A percentile compares a stretch with the other conserved stretches of the same genome.
Conservation (phyloP, 2,113 vertebrate genomes). For the human (Homo sapiens) region DNA sequence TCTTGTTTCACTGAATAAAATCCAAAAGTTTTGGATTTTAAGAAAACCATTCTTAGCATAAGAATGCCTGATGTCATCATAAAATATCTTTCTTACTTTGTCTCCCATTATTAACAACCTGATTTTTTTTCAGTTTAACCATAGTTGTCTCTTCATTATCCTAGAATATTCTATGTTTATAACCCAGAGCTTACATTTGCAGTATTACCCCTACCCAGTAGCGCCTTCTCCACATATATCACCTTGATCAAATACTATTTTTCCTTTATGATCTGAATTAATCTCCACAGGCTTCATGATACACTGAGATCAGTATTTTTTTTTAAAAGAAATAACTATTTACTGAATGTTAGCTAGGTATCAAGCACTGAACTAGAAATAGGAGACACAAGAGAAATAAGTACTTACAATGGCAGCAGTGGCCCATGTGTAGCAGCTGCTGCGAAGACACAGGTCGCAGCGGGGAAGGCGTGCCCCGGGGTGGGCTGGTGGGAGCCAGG, state of each 20-base stretch:
- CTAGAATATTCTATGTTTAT: too few species aligned
- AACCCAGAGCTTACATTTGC: neutral
- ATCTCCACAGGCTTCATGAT: neutral
- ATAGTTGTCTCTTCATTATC: neutral
- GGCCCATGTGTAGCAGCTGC: too few species aligned
- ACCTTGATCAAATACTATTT: neutral
- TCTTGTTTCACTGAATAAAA: neutral
- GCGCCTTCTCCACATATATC: neutral
- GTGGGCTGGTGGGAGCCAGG: too few species aligned
- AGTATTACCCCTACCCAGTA: neutral
- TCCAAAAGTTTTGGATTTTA: neutral
- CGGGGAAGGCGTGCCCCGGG: too few species aligned
- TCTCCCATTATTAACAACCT: neutral
- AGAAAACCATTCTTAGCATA: neutral
- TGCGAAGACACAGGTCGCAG: too few species aligned
- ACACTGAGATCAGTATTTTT: neutral
- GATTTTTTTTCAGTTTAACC: neutral
- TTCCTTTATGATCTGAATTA: neutral
- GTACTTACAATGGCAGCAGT: neutral
- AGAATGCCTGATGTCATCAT: neutral
- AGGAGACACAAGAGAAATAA: neutral
- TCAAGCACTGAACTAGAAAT: neutral
- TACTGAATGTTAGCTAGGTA: neutral
- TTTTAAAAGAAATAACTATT: neutral
- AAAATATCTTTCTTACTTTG: neutral